Conservation (phyloP, 2,888 invertebrate species). For the Meiosimyza decipiens region DNA sequence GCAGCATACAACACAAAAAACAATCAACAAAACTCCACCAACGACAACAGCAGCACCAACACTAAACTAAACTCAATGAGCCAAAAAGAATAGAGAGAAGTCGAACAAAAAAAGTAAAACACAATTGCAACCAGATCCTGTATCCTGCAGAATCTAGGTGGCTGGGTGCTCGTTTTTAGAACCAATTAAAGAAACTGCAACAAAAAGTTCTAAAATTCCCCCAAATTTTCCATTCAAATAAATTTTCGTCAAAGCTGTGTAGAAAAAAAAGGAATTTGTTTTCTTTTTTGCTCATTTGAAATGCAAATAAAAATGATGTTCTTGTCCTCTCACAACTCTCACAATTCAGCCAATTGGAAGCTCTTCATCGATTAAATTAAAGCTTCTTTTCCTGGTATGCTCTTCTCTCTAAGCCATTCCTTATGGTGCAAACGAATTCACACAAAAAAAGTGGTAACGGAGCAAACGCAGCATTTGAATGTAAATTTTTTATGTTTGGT, state of each 20-base stretch:
- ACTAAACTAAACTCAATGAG: not conserved
- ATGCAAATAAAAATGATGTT: conserved; percentile 23
- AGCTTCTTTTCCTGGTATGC: not conserved
- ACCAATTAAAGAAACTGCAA: conserved; percentile 30
- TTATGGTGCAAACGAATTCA: not conserved
- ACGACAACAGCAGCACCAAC: conserved; percentile 15
- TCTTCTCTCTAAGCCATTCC: not conserved
- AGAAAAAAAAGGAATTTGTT: not conserved
- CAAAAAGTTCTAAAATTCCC: not conserved
- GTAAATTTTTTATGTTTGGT: no score
- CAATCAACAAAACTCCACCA: conserved; percentile 11
- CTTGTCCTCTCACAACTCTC: no score
- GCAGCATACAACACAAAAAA: conserved; percentile 1
- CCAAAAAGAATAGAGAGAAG: not conserved
- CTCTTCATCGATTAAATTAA: conserved; percentile 6
- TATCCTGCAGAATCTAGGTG: not conserved
- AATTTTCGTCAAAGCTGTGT: not conserved
- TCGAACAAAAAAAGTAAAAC: not conserved
- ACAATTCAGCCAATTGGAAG: not conserved
- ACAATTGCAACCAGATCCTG: conserved; percentile 13
- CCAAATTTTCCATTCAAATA: not conserved
- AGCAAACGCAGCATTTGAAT: not conserved
- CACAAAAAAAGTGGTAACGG: not conserved
- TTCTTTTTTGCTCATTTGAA: conserved; percentile 25
- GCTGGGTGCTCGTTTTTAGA: conserved; percentile 14